Base-by-base conservation (phyloP, 2,113 vertebrate genomes). In the Argyrosomus japonicus region DNA sequence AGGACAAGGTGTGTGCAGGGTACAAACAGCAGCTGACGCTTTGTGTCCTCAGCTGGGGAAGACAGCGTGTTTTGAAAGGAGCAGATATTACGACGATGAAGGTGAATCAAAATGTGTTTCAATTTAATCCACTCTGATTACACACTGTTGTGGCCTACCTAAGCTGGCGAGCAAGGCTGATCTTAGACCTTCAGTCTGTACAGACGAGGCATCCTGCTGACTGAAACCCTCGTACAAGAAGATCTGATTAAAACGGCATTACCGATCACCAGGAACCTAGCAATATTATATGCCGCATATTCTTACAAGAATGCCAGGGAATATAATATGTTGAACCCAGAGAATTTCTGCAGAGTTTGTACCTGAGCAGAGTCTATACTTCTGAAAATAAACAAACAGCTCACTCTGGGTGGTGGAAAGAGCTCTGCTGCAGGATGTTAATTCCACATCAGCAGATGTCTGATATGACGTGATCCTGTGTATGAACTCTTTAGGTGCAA, bases 51-150 rank as follows among this genome's bases (percentile, higher is more conserved):
- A 70, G 62, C 86, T 58, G 63, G 10, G 19, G 85, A 77, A 77
- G 48, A 69, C 73, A 36, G 12, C 3, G 40, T 73, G 58, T 86
- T 81, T 89, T 76, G 32, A 77, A 89, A 89, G 58, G 50, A 68
- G 89, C 75, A 87, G 83, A 82, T 82, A 88, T 87, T 70, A 71
- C 61, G 48, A 53, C 54, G 32, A 83, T 91, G 92, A 91, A 85
- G 82, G 40, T 79, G 87, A 83, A 90, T 90, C 77, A 82, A 90
- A 92, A 85, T 84, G 88, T 87, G 83, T 87, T 89, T 85, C 76
- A 71, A 45, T 88, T 89, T 84, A 88, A 93, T 92, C 89, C 82
- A 76, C 53, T 85, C 77, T 92, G 89, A 94, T 91, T 92, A 85
- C 86, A 87, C 75, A 87, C 88, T 80, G 79, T 64, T 82, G 83